Base-by-base conservation (phyloP, 2,797 vertebrate species). In the Epinephelus awoara region DNA sequence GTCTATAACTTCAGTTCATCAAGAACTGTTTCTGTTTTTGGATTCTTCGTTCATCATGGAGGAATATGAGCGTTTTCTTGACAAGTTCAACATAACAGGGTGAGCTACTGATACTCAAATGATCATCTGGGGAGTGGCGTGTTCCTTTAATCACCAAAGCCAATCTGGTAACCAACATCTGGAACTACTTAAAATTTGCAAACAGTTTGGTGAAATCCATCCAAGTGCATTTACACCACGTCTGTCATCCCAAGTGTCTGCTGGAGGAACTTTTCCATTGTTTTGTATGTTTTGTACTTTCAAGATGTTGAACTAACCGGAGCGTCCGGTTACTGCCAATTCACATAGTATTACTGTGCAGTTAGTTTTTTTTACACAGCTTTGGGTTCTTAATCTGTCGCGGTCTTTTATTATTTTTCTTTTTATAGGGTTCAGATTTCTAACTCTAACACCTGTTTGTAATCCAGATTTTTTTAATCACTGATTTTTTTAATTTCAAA, bases 251-350 rank as follows among this genome's bases (percentile, higher is more conserved):
- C 11, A 64, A 52, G 59, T 75, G 71, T 88, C 73, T 69, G 64
- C 75, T 84, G 88, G 67, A 76, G 69, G 44, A 72, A 77, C 38
- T 34, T 81, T 40, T 52, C 55, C 27, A 21, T 40, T 78, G 18
- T 75, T 77, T 51, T 63, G 4, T 58, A 76, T 67, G 52, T 85
- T 89, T 89, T 83, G n/a, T 91, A 85, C 77, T 74, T 64, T 70
- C 40, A 70, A 77, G 50, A 42, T 64, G 75, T 64, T 70, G 55
- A 77, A 75, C 76, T 77, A 77, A 82, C 66, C 72, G 59, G 69
- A 58, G 10, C 1, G 21, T 67, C 69, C 77, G 79, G 80, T 88
- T 78, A 85, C 85, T 90, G 86, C 88, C 88, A 90, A 61, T 59
- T 79, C 56, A 58, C 57, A 59, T 15, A 65, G 12, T 57, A 42